phyloP scores from a whole-genome alignment of 2,797 vertebrate species.

The Crocodylus rhombifer region DNA sequence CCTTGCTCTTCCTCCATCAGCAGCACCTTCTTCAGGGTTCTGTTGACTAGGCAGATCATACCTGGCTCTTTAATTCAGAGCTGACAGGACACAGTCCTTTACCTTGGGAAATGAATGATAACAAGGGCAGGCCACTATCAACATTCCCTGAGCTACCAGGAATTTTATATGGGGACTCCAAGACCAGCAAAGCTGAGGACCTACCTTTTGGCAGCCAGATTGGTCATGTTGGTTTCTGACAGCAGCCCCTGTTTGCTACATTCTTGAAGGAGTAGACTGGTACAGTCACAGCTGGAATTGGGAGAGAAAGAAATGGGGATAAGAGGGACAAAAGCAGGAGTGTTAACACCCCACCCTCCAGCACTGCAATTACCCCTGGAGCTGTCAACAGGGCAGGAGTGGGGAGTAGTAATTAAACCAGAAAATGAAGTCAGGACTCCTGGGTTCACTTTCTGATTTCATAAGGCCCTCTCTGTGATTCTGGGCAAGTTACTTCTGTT shows the following conservation, averaged over 20 bases:
- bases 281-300: constrained; percentile 91
- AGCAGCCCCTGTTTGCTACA: constrained; percentile 95
- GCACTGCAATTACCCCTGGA: too few species aligned
- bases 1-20: neutral
- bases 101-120: neutral
- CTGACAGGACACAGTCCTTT: neutral
- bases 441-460: neutral
- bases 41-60: neutral
- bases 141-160: neutral
- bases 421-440: neutral
- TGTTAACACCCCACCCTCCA: too few species aligned
- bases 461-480: neutral
- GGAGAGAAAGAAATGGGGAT: neutral
- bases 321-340: neutral
- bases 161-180: neutral
- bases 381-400: neutral
- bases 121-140: neutral
- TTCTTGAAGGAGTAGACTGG: constrained; percentile 93
- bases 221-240: constrained; percentile 87
- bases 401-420: neutral
- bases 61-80: neutral
- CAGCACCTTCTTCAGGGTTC: neutral
- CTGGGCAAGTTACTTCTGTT: neutral
- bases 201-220: constrained; percentile 92
- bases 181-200: neutral